Base-by-base conservation (phyloP, 2,113 vertebrate species). In the Coregonus clupeaformis region DNA sequence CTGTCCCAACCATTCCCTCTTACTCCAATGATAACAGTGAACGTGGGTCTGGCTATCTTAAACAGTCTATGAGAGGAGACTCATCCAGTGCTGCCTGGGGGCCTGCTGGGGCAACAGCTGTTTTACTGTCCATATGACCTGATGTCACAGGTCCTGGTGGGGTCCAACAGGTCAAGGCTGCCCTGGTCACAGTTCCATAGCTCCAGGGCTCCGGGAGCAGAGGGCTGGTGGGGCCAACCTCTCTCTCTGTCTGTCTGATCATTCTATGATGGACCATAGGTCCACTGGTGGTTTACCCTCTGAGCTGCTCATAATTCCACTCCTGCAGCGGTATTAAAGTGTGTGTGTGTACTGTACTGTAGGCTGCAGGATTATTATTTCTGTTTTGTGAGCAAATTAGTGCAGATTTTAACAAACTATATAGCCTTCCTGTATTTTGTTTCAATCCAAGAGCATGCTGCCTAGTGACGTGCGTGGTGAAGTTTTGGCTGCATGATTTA, bases 251-350 rank as follows among this genome's bases (percentile, higher is more conserved):
- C 32, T 49, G 47, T 52, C 47, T 4, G 47, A 3, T 42, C 36
- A 42, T 77, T 64, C 14, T 59, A n/a, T 70, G 29, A 20, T n/a
- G 13, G 22, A 16, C 70, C 22, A 18, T 69, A 11, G 25, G 4
- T 75, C 77, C 69, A 52, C 25, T 4, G 59, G 74, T 79, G 87
- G 81, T 88, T 90, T 87, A 84, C 81, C 68, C 76, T 73, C 74
- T 42, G 72, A 86, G 47, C 76, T 24, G 64, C 75, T 83, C 72
- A 11, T 77, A 59, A 65, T 69, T 27, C 30, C 45, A 25, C 74
- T 81, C 79, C 81, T n/a, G 27, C 81, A 45, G 7, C 0, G 70
- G 84, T 82, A 87, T 91, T 86, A 89, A 71, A 80, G 68, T 77
- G 79, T 85, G 80, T 75, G 52, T 22, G 22, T 57, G 80, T 81